phyloP scores from a whole-genome alignment of 2,113 vertebrate genomes.

The Hiodon tergisus region DNA sequence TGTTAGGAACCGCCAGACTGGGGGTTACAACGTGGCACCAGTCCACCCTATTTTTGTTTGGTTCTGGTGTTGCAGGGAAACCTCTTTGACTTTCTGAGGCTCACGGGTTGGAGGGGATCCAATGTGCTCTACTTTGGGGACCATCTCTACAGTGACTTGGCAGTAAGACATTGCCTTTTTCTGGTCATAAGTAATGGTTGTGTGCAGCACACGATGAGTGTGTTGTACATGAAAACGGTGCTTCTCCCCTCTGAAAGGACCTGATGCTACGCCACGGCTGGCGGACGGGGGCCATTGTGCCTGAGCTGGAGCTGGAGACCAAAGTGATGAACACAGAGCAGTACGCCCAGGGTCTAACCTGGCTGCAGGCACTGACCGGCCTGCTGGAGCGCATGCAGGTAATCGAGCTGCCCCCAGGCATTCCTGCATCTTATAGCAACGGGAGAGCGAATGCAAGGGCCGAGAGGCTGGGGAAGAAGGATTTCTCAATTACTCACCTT shows the following conservation, averaged over 20 bases:
- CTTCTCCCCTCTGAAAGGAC: constrained; percentile 63
- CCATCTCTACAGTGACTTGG: constrained; percentile 97
- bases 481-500: neutral
- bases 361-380: constrained; percentile 87
- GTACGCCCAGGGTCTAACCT: constrained; percentile 83
- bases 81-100: constrained; percentile 92
- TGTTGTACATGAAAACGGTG: neutral
- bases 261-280: constrained; percentile 94
- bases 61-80: constrained; percentile 71
- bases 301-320: constrained; percentile 86
- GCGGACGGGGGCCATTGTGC: constrained; percentile 94
- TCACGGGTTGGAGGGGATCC: constrained; percentile 94
- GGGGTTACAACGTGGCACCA: no score
- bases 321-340: constrained; percentile 91
- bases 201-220: neutral
- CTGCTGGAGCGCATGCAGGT: constrained; percentile 95
- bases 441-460: neutral
- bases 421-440: constrained; percentile 23
- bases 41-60: no score
- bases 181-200: neutral
- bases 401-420: neutral
- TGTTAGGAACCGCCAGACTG: no score
- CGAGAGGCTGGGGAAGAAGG: neutral
- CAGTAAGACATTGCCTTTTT: constrained; percentile 66
- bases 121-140: constrained; percentile 55